Conservation (phyloP, 2,113 vertebrate species). For the Macrotus californicus region DNA sequence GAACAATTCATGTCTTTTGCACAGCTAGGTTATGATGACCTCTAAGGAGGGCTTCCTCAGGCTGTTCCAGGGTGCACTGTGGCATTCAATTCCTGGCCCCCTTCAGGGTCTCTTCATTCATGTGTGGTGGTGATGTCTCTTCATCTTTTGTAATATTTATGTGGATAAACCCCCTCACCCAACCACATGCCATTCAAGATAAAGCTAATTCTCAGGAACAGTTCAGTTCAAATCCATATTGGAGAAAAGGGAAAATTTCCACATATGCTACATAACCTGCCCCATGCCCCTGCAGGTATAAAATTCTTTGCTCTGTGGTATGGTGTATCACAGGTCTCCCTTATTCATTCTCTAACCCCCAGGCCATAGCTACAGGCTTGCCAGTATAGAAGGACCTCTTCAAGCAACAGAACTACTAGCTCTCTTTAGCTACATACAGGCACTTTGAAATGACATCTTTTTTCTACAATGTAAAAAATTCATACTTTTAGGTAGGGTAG, state of each 20-base stretch:
- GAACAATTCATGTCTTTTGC: not conserved
- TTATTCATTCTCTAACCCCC: not conserved
- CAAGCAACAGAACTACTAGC: not conserved
- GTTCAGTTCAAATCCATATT: too few relatives aligned
- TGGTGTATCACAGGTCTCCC: not conserved
- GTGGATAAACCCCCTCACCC: not conserved
- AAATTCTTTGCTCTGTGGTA: not conserved
- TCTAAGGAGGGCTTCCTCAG: not conserved
- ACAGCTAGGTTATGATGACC: not conserved
- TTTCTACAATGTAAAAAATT: not conserved
- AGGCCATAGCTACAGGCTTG: not conserved
- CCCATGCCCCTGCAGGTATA: not conserved
- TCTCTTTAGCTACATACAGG: not conserved
- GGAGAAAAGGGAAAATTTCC: not conserved
- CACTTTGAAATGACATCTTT: not conserved
- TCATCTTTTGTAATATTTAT: not conserved
- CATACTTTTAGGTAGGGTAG: not conserved
- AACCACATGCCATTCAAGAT: not conserved
- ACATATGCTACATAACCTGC: not conserved
- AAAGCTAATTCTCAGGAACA: not conserved
- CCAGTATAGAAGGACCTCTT: not conserved
- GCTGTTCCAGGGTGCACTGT: too few relatives aligned
- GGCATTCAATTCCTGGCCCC: accelerated
- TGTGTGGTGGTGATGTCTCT: not conserved
- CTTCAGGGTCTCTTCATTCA: not conserved